Percentiles rank a stretch among this genome's conserved stretches.
phyloP scores from a whole-genome alignment of 2,888 invertebrate species.

The Xiphydria camelus region DNA sequence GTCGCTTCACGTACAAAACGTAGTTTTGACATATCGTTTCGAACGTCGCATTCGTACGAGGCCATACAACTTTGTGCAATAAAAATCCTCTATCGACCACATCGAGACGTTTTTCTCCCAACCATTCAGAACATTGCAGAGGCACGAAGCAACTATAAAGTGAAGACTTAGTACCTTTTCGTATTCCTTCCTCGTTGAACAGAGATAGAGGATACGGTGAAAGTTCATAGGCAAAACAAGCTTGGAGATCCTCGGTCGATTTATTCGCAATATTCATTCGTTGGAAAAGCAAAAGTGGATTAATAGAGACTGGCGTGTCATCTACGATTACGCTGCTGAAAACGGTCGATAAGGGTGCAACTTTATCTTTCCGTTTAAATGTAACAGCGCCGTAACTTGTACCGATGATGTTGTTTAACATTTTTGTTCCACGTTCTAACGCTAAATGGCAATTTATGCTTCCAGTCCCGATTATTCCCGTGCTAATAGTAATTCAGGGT shows the following conservation, averaged over 20 bases:
- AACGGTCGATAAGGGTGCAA: constrained; percentile 9
- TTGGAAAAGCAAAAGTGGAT: constrained; percentile 21
- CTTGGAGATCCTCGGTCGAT: constrained; percentile 13
- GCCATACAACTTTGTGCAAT: constrained; percentile 13
- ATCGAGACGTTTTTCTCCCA: background rate
- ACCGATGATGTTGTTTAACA: constrained; percentile 9
- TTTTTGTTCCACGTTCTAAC: constrained; percentile 6
- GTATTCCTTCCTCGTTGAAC: constrained; percentile 20
- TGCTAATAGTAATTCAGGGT: constrained; percentile 10
- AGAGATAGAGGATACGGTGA: constrained; percentile 21
- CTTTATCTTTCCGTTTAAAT: constrained; percentile 20
- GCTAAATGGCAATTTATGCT: constrained; percentile 14
- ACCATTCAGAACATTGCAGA: background rate
- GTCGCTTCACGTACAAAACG: constrained; percentile 8
- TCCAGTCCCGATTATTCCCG: constrained; percentile 7
- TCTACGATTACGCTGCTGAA: constrained; percentile 12
- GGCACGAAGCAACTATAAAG: constrained; percentile 32
- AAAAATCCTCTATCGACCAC: constrained; percentile 15
- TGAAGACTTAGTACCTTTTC: constrained; percentile 18
- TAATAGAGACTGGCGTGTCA: constrained; percentile 8
- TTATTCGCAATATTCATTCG: constrained; percentile 15
- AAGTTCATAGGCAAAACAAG: constrained; percentile 16
- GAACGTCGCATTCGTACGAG: constrained; percentile 12
- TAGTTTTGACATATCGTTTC: constrained; percentile 8
- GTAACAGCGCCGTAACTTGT: constrained; percentile 12